Base-by-base conservation (phyloP, 2,888 invertebrate genomes). In the Liposcelis brunnea region DNA sequence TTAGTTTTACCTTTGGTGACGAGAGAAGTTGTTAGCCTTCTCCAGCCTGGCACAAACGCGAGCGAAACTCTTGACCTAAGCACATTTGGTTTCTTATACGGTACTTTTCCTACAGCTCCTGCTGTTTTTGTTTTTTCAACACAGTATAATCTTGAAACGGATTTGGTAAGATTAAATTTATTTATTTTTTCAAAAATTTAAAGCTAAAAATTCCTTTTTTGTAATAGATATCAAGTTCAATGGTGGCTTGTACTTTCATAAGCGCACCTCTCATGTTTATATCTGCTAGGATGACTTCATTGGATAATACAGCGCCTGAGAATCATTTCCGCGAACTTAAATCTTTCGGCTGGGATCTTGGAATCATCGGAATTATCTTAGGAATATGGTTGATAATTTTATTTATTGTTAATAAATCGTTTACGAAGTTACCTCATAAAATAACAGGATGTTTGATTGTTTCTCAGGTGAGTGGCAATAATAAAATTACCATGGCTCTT, bases 211-310 rank as follows among this genome's bases (percentile, higher is more conserved):
- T n/a, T n/a, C n/a, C n/a, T n/a, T 26, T 48, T 47, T n/a, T 43
- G 45, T 60, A 68, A 42, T 59, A 89, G 82, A 79, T 93, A 62
- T 91, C 93, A 1, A 86, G 83, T 45, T 83, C 89, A 21, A 86
- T 94, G 86, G 93, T 94, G 3, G 81, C 86, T 2, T 89, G 91
- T 55, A 95, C 94, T 0, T 89, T 94, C 58, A 68, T 94, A 16
- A 91, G 93, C 11, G 94, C 89, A 0, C 94, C 94, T 0, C 69
- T 94, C 54, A 93, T 94, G 85, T 93, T 90, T 60, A 75, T 93
- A 48, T 93, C 94, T 0, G 90, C 93, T 1, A 85, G 89, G 69
- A 80, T 94, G 74, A 85, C 93, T 53, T 80, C 84, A 0, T 63
- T 85, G 40, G 79, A 81, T 42, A 77, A 79, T 52, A 61, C 74